Conservation (phyloP, 1,140 invertebrate genomes). For the Stegodyphus mimosarum region DNA sequence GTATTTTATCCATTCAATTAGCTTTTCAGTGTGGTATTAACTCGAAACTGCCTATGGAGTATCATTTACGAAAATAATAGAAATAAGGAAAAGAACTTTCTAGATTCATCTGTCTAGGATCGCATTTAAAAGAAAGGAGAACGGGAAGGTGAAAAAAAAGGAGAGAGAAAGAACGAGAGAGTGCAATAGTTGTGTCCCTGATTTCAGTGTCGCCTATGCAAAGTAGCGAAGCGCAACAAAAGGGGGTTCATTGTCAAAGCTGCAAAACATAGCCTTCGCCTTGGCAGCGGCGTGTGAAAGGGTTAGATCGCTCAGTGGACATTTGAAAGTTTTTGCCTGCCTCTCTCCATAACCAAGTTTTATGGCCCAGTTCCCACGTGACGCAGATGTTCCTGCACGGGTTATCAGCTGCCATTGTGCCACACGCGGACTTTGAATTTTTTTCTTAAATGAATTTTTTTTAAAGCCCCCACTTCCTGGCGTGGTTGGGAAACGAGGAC, state of each 20-base stretch:
- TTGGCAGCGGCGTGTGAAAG: conserved; percentile 33
- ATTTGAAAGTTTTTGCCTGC: conserved; percentile 34
- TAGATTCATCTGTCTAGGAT: too few species aligned
- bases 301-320: conserved; percentile 46
- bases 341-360: conserved; percentile 50
- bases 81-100: too few species aligned
- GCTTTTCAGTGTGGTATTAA: too few species aligned
- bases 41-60: too few species aligned
- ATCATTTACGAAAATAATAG: too few species aligned
- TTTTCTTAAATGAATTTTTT: conserved; percentile 42
- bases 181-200: too few species aligned
- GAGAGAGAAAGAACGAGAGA: too few species aligned
- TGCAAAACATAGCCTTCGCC: conserved; percentile 26
- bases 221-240: conserved; percentile 6
- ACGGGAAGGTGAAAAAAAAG: too few species aligned
- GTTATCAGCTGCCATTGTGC: conserved; percentile 60
- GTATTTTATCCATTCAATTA: too few species aligned
- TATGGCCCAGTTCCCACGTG: conserved; percentile 61
- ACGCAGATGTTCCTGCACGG: conserved; percentile 58
- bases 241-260: conserved; percentile 19
- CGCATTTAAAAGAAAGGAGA: too few species aligned
- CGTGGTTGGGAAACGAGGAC: conserved; percentile 53
- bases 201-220: background rate
- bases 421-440: conserved; percentile 39
- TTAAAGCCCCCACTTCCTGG: conserved; percentile 57